Evolutionary conservation across 2,888 invertebrate species (phyloP), one percentile per base, ranked within the genome.

Genomic region (Drosophila subquinaria): DNA sequence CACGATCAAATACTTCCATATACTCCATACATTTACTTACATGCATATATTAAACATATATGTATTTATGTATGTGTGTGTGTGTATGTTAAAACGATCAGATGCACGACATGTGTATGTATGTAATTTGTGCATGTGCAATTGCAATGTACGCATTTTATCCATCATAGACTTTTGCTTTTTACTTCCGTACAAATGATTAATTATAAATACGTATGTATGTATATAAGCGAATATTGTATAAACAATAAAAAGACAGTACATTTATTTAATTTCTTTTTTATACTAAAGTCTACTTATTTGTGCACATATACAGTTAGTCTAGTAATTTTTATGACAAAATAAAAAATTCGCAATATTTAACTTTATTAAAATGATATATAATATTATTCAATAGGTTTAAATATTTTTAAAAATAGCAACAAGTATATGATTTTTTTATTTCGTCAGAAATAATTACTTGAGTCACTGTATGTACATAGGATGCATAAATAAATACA

Each of bases 1-100:
- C 51, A 60, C 51, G 60, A 60, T 51, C 42, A 51, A 43, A 42
- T 57, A 40, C 35, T 30, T 48, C 50, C 61, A 62, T 47, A 23
- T 45, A 40, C 48, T 20, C 13, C 6, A 20, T 38, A 40, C 15
- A 57, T 17, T 43, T 43, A 23, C 27, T 23, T 65, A 15, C 35
- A 45, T 47, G 15, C 36, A 50, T 15, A 36, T 11, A 6, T 15
- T 40, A 30, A 13, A 11, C n/a, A n/a, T 17, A 35, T 40, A 8
- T 15, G 13, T 48, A 4, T 23, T 17, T 51, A 4, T 15, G 13
- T 48, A 4, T 23, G 27, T 51, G 27, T 15, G 17, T 57, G 17
- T 50, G n/a, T 62, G 20, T 61, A 30, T 50, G 33, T 35, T 50
- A 13, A 45, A 15, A 17, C 17, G 56, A 56, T 56, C 56, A 56